Evolutionary conservation across 2,888 invertebrate species (phyloP).

Genomic region (Apamea epomidion): DNA sequence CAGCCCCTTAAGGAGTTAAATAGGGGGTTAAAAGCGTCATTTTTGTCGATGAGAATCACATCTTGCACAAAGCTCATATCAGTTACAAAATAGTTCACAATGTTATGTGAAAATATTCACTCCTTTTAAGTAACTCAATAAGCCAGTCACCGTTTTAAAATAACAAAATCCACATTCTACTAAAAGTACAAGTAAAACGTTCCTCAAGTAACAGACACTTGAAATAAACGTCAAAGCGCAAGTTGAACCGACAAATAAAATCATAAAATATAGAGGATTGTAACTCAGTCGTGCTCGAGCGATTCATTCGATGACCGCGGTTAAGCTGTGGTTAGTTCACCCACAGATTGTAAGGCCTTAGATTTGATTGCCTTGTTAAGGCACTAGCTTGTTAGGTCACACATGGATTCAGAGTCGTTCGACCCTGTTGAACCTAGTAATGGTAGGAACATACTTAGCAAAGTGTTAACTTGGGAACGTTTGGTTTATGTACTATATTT

Average conservation of each 20-base stretch:
- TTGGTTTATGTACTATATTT: conserved; percentile 14
- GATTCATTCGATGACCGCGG: conserved; percentile 53
- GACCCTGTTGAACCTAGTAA: conserved; percentile 54
- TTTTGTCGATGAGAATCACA: background rate
- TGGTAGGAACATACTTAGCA: conserved; percentile 45
- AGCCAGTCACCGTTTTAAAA: background rate
- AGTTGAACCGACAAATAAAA: conserved; percentile 53
- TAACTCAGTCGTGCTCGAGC: conserved; percentile 52
- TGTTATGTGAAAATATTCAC: background rate
- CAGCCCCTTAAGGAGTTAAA: background rate
- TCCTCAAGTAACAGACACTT: conserved; percentile 16
- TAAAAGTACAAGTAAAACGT: conserved; percentile 3
- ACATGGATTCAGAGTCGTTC: conserved; percentile 44
- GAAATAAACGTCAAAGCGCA: conserved; percentile 29
- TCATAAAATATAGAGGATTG: conserved; percentile 45
- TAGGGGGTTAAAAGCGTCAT: background rate
- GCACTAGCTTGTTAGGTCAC: conserved; percentile 60
- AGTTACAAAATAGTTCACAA: background rate
- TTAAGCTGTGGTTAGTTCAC: conserved; percentile 59
- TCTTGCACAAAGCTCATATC: background rate
- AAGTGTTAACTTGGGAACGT: conserved; percentile 22
- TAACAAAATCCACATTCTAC: background rate
- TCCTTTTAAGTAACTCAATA: background rate
- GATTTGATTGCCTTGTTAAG: conserved; percentile 65
- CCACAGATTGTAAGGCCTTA: conserved; percentile 45